Percentiles rank a stretch among this genome's conserved stretches.
These are phyloP conservation scores for Hipposideros larvatus DNA, from an alignment of 2,797 vertebrate species.

Conservation along the genomic window DNA sequence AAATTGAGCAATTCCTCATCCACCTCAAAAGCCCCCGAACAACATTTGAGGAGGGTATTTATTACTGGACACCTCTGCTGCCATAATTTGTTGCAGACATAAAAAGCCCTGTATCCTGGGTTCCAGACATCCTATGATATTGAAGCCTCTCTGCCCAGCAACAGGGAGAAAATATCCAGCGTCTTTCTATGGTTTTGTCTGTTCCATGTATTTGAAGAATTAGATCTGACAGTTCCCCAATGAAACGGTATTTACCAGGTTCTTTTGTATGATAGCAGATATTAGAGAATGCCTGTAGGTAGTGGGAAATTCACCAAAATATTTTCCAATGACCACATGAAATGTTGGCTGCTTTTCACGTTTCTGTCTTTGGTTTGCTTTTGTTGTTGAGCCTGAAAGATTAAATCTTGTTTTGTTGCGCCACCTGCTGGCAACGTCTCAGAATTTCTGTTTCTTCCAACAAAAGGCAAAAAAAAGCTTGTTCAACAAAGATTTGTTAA, in stretches of 20 bases:
- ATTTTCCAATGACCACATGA: neutral
- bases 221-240: neutral
- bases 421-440: slow-evolving; percentile 66
- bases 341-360: neutral
- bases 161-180: neutral
- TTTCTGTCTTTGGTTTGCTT: neutral
- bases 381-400: neutral
- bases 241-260: neutral
- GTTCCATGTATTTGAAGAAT: neutral
- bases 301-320: slow-evolving; percentile 3
- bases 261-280: neutral
- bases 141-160: neutral
- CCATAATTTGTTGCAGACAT: neutral
- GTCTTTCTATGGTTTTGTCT: neutral
- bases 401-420: slow-evolving; percentile 49
- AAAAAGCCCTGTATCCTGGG: neutral
- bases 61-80: neutral
- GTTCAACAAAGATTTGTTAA: slow-evolving; percentile 3
- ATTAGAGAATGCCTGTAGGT: neutral
- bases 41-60: neutral
- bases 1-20: neutral
- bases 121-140: neutral
- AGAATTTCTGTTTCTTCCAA: slow-evolving; percentile 57
- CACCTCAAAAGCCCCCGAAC: neutral
- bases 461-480: slow-evolving; percentile 25